Base-by-base conservation (phyloP, 2,113 vertebrate species). In the Embiotoca jacksoni region DNA sequence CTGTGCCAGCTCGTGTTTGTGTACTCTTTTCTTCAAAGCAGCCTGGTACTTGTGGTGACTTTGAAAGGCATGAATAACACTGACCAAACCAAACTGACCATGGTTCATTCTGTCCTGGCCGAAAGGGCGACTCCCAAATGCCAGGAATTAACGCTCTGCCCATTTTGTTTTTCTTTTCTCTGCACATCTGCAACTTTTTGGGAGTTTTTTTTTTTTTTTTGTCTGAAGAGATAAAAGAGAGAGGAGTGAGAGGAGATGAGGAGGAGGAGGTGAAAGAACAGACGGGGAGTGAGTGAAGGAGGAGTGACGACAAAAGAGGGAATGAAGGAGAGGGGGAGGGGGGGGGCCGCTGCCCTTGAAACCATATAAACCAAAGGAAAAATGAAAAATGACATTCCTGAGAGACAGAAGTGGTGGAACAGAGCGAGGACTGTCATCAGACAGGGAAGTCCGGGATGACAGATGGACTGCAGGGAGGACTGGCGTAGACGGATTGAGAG, bases 51-150 rank as follows among this genome's bases (percentile, higher is more conserved):
- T 84, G 91, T 59, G 92, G 92, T 90, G 70, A 85, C 84, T 88
- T 84, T 89, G 88, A 92, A 83, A 80, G 68, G 90, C 84, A 73
- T 73, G 81, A 91, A 88, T 85, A 88, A 89, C 76, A 80, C 85
- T 87, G 91, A 91, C 92, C 92, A 86, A 88, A 91, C 88, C 90
- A 76, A 59, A 76, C 5, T 82, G 82, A 88, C 91, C 80, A 14
- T 62, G 13, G 80, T 72, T 75, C 83, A 71, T 61, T 75, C 55
- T 70, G 86, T 83, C 82, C 85, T 59, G 81, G 80, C 77, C 74
- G 54, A 78, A 86, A 88, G 87, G 87, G 89, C 84, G 83, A 87
- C 75, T 84, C 89, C 82, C 77, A 44, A 78, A 92, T 86, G 85
- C 86, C 88, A 92, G 88, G 88, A 90, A 86, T 89, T 83, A 84